These are phyloP conservation scores for Actinia tenebrosa DNA, from an alignment of 64 coral and sea anemone genomes.

Conservation along the genomic window DNA sequence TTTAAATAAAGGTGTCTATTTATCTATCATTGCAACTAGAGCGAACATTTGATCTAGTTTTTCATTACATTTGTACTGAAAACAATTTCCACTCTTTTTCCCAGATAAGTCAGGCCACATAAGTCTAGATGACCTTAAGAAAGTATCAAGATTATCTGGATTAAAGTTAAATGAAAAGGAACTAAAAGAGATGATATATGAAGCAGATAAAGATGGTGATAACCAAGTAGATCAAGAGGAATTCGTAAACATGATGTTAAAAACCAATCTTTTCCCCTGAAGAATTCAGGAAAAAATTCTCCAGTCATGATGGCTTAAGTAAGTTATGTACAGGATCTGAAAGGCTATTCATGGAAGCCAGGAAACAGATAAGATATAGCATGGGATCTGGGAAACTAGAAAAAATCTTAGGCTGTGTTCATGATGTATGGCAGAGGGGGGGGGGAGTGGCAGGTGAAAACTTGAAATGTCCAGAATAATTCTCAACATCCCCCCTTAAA, in stretches of 20 bases:
- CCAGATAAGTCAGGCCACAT: conserved; percentile 81
- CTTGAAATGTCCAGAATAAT: too few relatives aligned
- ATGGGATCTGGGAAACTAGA: too few relatives aligned
- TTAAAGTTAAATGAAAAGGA: conserved; percentile 90
- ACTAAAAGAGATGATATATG: conserved; percentile 94
- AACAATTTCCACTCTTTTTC: not conserved
- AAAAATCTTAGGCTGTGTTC: too few relatives aligned
- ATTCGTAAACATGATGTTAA: conserved; percentile 89
- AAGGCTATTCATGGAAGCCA: too few relatives aligned
- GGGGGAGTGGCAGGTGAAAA: too few relatives aligned
- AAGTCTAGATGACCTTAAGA: conserved; percentile 64
- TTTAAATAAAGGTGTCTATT: too few relatives aligned
- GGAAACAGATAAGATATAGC: too few relatives aligned
- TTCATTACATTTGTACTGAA: not conserved
- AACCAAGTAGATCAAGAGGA: conserved; percentile 79
- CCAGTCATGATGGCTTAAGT: too few relatives aligned
- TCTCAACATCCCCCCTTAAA: too few relatives aligned
- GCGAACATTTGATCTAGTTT: not conserved
- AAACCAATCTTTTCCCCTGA: conserved; percentile 89
- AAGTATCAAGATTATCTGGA: conserved; percentile 66
- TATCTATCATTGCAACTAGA: not conserved
- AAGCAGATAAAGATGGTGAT: conserved; percentile 92
- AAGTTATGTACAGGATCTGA: too few relatives aligned
- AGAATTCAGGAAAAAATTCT: not conserved
- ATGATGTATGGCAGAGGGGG: too few relatives aligned